Evolutionary conservation across 1,140 invertebrate genomes (phyloP).

Genomic region (Zeugodacus cucurbitae): DNA sequence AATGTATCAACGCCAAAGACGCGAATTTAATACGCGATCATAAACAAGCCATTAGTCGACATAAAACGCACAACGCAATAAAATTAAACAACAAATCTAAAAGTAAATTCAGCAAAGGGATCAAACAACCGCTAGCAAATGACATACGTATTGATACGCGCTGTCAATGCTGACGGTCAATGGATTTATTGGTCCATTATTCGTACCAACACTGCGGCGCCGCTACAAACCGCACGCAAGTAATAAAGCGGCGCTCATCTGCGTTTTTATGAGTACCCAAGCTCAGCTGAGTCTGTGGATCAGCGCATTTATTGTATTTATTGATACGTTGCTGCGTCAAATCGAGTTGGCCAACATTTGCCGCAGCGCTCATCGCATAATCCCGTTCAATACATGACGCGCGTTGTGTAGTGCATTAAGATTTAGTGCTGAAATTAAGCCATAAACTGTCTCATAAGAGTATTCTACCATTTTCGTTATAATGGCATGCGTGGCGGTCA

Average conservation of each 20-base stretch:
- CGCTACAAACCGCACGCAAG: neutral
- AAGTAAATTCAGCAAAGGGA: neutral
- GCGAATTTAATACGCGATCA: too few relatives aligned
- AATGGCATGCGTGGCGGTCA: neutral
- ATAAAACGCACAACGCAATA: slow-evolving; percentile 15
- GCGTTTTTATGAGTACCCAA: neutral
- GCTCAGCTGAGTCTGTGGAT: neutral
- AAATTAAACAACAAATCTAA: neutral
- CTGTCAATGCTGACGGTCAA: slow-evolving; percentile 13
- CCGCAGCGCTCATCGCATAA: neutral
- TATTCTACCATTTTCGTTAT: neutral
- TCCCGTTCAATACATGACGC: neutral
- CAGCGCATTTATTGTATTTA: slow-evolving; percentile 42
- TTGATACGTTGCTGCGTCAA: slow-evolving; percentile 3
- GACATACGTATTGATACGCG: slow-evolving; percentile 35
- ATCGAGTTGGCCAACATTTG: neutral
- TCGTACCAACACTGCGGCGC: neutral
- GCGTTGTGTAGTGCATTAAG: neutral
- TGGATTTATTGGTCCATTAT: neutral
- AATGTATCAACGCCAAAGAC: neutral
- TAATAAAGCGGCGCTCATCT: neutral
- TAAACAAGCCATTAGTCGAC: slow-evolving; percentile 41
- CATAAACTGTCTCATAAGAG: slow-evolving; percentile 39
- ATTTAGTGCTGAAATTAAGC: slow-evolving; percentile 25
- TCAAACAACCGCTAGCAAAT: slow-evolving; percentile 14